Base-by-base conservation (phyloP, 2,113 vertebrate species). In the Hemibagrus wyckioides region DNA sequence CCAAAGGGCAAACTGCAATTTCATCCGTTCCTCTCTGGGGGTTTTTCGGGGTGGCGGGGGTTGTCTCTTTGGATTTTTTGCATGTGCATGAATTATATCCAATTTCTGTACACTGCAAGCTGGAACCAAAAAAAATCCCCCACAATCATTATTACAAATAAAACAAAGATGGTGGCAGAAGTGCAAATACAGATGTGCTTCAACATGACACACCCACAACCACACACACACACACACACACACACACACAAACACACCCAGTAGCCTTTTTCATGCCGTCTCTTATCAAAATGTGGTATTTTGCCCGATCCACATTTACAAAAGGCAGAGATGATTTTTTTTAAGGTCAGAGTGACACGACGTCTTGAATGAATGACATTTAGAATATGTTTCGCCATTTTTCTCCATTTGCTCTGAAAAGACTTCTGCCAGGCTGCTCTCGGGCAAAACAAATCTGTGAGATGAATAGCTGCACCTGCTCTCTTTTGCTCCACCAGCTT, bases 301-400 rank as follows among this genome's bases (percentile, higher is more conserved):
- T 95, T 88, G 91, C 92, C 91, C 79, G 90, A 90, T 93, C 92
- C 91, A 90, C 89, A 80, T 91, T 94, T 91, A 94, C 95, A 94
- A 94, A 90, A 88, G 93, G 89, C 92, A 75, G 87, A 94, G 89
- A 89, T 89, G 92, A 93, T 94, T 94, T 91, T 93, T 94, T 93
- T 94, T 94, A 95, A 96, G 94, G 95, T 96, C 94, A 96, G 91
- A 88, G 83, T 83, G 92, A 94, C 94, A 94, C 91, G 89, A 85
- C 80, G 82, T 89, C 91, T 59, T 94, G 94, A 96, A 95, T 95
- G 94, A 96, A 94, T 96, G 95, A 95, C 95, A 96, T 96, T 96
- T 95, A 93, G 92, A 93, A 93, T 92, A 93, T 91, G 93, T 92
- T 94, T 94, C 92, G 88, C 89, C 91, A 91, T 94, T 95, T 95